Base-by-base conservation (phyloP, 1,140 invertebrate genomes). In the Ostrea edulis region DNA sequence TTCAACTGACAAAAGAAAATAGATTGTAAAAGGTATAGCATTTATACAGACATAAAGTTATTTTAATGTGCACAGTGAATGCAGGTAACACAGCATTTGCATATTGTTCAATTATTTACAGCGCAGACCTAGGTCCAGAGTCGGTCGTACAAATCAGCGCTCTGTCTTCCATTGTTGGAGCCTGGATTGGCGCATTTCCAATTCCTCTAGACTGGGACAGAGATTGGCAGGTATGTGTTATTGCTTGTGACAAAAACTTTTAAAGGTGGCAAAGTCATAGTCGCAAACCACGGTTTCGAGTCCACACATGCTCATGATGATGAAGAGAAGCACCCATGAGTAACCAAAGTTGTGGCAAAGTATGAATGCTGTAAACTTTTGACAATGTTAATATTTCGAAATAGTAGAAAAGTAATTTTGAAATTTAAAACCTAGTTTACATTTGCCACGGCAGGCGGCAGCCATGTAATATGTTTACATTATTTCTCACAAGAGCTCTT, bases 191-290 rank as follows among this genome's bases (percentile, higher is more conserved):
- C 22, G 97, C 97, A 44, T 96, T 97, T 89, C 97, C 97, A 0
- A 98, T 98, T 88, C 98, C 98, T 44, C 95, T 99, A 14, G 98
- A 99, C 94, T 99, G 98, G 98, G 97, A 98, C 94, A 96, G 97
- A 88, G 97, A 97, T 0, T 99, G 98, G 98, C 98, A 96, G 95
- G 95, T 96, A 90, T 82, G 51, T 62, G 55, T 17, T 77, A 22
- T 54, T 62, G 35, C 12, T 8, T 9, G 29, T 25, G 51, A 52
- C 29, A 77, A 17, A 4, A 71, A 8, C 3, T 53, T 20, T 44
- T 25, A 22, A 20, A 52, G 11, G 11, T 86, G 22, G 51, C 0
- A n/a, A n/a, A n/a, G n/a, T n/a, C n/a, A n/a, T n/a, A n/a, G n/a
- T n/a, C n/a, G n/a, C n/a, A n/a, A n/a, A n/a, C n/a, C n/a, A n/a